Conservation (phyloP, 2,888 invertebrate species). For the Eustalomyia histrio region DNA sequence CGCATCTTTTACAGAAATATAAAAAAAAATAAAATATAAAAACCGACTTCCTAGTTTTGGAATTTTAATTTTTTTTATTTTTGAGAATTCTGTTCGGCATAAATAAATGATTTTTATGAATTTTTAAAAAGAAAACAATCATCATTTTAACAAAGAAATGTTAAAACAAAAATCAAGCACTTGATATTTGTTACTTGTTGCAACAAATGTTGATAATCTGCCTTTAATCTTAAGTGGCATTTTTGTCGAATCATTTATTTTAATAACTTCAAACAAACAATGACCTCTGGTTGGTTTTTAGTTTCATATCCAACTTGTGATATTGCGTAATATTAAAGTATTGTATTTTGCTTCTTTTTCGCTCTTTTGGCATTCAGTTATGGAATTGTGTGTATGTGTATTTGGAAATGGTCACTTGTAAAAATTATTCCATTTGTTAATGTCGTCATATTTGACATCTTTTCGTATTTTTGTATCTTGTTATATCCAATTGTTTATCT, state of each 20-base stretch:
- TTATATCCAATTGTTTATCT: slow-evolving; percentile 51
- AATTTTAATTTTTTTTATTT: slow-evolving; percentile 52
- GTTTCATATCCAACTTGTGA: neutral
- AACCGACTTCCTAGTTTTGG: slow-evolving; percentile 43
- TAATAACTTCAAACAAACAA: slow-evolving; percentile 17
- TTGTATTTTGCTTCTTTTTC: neutral
- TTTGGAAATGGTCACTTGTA: slow-evolving; percentile 33
- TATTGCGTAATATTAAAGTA: slow-evolving; percentile 37
- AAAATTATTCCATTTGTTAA: slow-evolving; percentile 48
- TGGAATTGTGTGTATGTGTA: neutral
- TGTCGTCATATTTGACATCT: slow-evolving; percentile 58
- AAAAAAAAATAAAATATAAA: slow-evolving; percentile 7
- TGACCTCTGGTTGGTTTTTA: slow-evolving; percentile 32
- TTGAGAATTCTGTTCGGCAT: slow-evolving; percentile 39
- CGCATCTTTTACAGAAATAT: slow-evolving; percentile 40
- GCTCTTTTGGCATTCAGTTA: neutral
- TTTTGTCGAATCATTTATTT: slow-evolving; percentile 31
- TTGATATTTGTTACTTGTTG: slow-evolving; percentile 33
- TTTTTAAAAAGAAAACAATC: slow-evolving; percentile 39
- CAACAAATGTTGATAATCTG: slow-evolving; percentile 54
- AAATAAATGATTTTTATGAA: slow-evolving; percentile 54
- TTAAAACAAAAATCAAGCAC: slow-evolving; percentile 5
- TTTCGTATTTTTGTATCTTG: slow-evolving; percentile 37
- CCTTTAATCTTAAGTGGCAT: slow-evolving; percentile 52
- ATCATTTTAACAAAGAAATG: neutral